phyloP scores from a whole-genome alignment of 1,140 invertebrate genomes.

The Trichonephila inaurata region DNA sequence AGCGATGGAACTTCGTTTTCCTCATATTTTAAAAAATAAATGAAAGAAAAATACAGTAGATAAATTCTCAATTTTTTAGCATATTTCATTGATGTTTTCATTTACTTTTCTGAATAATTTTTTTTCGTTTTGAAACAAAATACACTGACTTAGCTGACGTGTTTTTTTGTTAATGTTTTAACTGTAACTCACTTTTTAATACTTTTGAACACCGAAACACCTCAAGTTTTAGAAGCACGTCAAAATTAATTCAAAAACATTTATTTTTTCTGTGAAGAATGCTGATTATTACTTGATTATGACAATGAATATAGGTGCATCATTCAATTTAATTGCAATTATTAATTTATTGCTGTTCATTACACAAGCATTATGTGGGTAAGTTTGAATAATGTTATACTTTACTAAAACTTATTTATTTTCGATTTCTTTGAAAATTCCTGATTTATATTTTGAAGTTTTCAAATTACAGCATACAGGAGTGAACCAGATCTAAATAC shows the following conservation, averaged over 20 bases:
- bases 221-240: background rate
- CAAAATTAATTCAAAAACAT: background rate
- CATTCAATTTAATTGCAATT: conserved; percentile 41
- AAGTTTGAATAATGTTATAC: background rate
- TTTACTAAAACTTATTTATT: background rate
- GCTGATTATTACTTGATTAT: background rate
- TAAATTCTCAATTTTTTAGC: too few species aligned
- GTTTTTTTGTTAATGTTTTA: background rate
- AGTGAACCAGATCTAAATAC: background rate
- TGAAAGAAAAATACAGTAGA: too few species aligned
- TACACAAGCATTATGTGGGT: conserved; percentile 57
- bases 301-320: conserved; percentile 15
- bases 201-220: background rate
- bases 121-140: background rate
- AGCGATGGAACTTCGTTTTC: too few species aligned
- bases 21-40: too few species aligned
- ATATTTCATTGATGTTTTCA: too few species aligned
- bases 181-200: background rate
- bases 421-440: background rate
- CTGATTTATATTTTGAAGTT: background rate
- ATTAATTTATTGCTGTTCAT: conserved; percentile 66
- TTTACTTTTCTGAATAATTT: too few species aligned
- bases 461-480: too few species aligned
- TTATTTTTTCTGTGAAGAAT: background rate
- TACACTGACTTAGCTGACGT: background rate